Percentiles rank a stretch among this genome's conserved stretches.
Evolutionary conservation across 2,113 vertebrate genomes (phyloP).

Genomic region (Phaethornis superciliosus): DNA sequence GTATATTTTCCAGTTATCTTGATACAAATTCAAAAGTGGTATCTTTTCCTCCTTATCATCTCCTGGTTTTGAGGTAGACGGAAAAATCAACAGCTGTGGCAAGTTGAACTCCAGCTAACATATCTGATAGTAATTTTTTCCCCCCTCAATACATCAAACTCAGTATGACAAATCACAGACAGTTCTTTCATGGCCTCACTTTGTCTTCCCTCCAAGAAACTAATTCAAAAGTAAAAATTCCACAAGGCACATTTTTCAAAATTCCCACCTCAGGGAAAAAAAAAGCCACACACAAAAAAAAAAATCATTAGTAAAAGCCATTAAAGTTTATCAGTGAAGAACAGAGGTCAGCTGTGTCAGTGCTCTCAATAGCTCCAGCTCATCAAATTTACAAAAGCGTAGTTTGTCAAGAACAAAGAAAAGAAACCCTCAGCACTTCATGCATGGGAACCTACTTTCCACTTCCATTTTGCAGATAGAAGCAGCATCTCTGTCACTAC

Average conservation of each 20-base stretch:
- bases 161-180: background rate
- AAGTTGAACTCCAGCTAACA: background rate
- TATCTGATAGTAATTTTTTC: background rate
- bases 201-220: background rate
- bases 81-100: background rate
- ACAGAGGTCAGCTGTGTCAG: background rate
- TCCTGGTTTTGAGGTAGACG: background rate
- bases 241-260: background rate
- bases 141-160: background rate
- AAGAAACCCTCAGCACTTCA: background rate
- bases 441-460: background rate
- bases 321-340: background rate
- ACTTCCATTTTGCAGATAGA: background rate
- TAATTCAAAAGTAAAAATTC: background rate
- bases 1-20: background rate
- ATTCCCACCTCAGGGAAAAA: background rate
- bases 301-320: background rate
- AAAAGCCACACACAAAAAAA: background rate
- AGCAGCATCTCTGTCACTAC: background rate
- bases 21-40: background rate
- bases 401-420: background rate
- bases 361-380: background rate
- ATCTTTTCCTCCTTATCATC: background rate
- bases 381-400: background rate
- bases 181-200: background rate